These are phyloP conservation scores for Umimayanthus chanpuru DNA, from an alignment of 92 coral and sea anemone species.

Conservation along the genomic window DNA sequence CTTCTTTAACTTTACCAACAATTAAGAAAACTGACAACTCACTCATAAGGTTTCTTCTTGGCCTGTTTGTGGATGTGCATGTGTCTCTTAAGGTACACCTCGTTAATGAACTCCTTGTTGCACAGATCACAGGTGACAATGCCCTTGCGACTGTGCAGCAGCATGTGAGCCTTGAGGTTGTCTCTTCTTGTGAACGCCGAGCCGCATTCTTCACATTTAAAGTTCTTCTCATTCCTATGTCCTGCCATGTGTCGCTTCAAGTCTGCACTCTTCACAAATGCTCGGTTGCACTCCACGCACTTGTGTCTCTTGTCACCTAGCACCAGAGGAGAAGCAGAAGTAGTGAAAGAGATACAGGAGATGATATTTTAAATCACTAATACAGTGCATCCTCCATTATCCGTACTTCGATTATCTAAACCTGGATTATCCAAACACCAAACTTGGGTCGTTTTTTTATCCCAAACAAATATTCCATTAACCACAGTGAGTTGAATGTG, in stretches of 20 bases:
- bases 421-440: too few relatives aligned
- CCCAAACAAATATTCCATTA: too few relatives aligned
- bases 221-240: slow-evolving; percentile 84
- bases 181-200: slow-evolving; percentile 83
- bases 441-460: too few relatives aligned
- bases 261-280: slow-evolving; percentile 92
- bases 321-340: not conserved
- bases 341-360: too few relatives aligned
- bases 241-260: slow-evolving; percentile 91
- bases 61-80: slow-evolving; percentile 92
- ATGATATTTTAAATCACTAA: too few relatives aligned
- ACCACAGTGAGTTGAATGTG: too few relatives aligned
- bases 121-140: slow-evolving; percentile 85
- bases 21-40: slow-evolving; percentile 32
- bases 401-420: too few relatives aligned
- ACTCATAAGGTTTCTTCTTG: slow-evolving; percentile 93
- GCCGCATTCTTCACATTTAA: slow-evolving; percentile 75
- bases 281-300: slow-evolving; percentile 75
- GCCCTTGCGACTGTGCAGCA: slow-evolving; percentile 75
- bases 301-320: slow-evolving; percentile 89
- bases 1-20: not conserved
- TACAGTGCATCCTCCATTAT: too few relatives aligned
- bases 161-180: slow-evolving; percentile 86
- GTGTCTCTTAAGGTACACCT: slow-evolving; percentile 81
- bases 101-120: slow-evolving; percentile 82